Base-by-base conservation (phyloP, 2,113 vertebrate species). In the Abramis brama region DNA sequence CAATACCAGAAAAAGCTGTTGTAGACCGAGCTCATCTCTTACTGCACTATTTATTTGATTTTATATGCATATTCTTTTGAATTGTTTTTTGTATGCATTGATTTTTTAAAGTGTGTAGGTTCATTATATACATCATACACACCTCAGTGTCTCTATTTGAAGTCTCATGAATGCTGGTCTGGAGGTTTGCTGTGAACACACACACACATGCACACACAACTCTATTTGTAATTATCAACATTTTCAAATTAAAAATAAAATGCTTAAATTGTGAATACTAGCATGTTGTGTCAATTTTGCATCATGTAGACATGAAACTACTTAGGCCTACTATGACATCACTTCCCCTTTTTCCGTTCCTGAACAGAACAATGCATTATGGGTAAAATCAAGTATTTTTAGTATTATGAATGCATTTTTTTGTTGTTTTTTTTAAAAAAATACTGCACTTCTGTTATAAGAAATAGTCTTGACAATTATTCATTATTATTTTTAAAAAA, bases 161-260 rank as follows among this genome's bases (percentile, higher is more conserved):
- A 33, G 1, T 60, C 55, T 79, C 9, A 39, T n/a, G 76, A 57
- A 78, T 7, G 30, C 30, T 60, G 30, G 5, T 79, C 77, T n/a
- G 55, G 11, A 79, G 30, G 55, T 43, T 79, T 3, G 21, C 77
- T 78, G 75, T 78, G 50, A 78, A 78, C 15, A 78, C 50, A 76
- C 47, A 33, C 75, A 47, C 33, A 33, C 30, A 30, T 2, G 36
- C 33, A 43, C 55, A 79, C 10, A 23, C 77, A 60, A 23, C 39
- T 60, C 55, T 79, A 25, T 79, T 79, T 79, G 77, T 60, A 78
- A 79, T 43, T n/a, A n/a, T 60, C 11, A 60, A 17, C 11, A 60
- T 79, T 79, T 79, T 79, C 77, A 60, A 75, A 60, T 43, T 8
- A 60, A 59, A 60, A 43, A 79, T 60, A 39, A 55, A 77, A 77